Conservation (phyloP, 2,888 invertebrate genomes). For the Erannis defoliaria region DNA sequence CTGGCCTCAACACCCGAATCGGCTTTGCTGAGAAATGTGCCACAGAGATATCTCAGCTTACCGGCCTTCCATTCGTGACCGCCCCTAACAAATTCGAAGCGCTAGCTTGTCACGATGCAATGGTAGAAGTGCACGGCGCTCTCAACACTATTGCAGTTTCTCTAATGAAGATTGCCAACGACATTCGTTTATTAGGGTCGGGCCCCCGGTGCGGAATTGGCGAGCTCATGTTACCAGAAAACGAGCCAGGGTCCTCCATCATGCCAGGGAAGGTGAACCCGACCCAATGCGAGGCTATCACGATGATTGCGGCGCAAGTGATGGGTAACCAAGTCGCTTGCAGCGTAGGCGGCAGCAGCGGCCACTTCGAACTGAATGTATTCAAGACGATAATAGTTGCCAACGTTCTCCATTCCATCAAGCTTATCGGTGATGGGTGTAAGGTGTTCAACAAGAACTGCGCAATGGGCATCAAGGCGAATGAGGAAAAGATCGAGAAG, state of each 20-base stretch:
- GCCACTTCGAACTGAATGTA: slow-evolving; percentile 99
- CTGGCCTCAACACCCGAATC: slow-evolving; percentile 97
- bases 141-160: slow-evolving; percentile 96
- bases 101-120: slow-evolving; percentile 95
- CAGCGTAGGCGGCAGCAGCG: slow-evolving; percentile 96
- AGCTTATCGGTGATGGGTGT: slow-evolving; percentile 89
- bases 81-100: slow-evolving; percentile 99
- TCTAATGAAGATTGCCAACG: slow-evolving; percentile 98
- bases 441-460: slow-evolving; percentile 2
- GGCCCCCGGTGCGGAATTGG: slow-evolving; percentile 98
- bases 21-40: slow-evolving; percentile 99
- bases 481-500: not conserved
- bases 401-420: slow-evolving; percentile 95
- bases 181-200: slow-evolving; percentile 95
- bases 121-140: slow-evolving; percentile 98
- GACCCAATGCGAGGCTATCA: slow-evolving; percentile 98
- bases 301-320: slow-evolving; percentile 98
- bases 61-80: slow-evolving; percentile 93
- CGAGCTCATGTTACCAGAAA: slow-evolving; percentile 97
- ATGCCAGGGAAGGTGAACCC: slow-evolving; percentile 99
- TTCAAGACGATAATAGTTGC: slow-evolving; percentile 98
- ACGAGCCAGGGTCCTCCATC: slow-evolving; percentile 99
- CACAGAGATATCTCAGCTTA: slow-evolving; percentile 86
- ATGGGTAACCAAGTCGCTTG: slow-evolving; percentile 99
- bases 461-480: not conserved